Conservation (phyloP, 2,888 invertebrate species). For the Punctoribates punctum region DNA sequence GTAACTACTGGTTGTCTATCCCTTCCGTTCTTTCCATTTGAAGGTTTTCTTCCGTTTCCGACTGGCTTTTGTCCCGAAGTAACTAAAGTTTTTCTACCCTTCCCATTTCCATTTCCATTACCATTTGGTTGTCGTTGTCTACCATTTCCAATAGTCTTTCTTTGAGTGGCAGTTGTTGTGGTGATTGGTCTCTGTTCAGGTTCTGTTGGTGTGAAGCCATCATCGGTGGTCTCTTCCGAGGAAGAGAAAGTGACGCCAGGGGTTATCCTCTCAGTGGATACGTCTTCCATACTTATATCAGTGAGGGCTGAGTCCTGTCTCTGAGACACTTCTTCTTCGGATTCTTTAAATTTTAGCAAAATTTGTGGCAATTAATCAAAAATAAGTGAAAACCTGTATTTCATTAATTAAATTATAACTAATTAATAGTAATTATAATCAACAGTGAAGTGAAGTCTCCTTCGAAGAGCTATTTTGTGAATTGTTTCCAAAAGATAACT, state of each 20-base stretch:
- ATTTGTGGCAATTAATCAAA: neutral
- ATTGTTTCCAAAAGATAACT: too few species aligned
- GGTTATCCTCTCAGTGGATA: neutral
- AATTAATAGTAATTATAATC: neutral
- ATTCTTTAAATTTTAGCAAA: neutral
- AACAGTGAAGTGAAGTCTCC: too few species aligned
- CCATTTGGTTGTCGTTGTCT: neutral
- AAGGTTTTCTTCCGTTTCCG: neutral
- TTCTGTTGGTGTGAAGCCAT: constrained; percentile 1
- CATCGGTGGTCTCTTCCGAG: neutral
- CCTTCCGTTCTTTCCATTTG: neutral
- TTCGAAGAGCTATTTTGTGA: too few species aligned
- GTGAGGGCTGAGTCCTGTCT: neutral
- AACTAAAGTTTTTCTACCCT: neutral
- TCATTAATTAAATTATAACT: neutral
- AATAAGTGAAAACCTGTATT: neutral
- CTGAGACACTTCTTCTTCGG: neutral
- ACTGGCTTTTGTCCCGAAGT: neutral
- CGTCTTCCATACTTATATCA: constrained; percentile 12
- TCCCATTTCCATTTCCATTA: neutral
- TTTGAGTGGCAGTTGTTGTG: neutral
- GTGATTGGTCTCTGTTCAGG: neutral
- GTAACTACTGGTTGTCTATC: neutral
- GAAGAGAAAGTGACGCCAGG: neutral
- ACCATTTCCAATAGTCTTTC: neutral